These are phyloP conservation scores for Bettongia penicillata DNA, from an alignment of 2,113 vertebrate species.

Conservation along the genomic window DNA sequence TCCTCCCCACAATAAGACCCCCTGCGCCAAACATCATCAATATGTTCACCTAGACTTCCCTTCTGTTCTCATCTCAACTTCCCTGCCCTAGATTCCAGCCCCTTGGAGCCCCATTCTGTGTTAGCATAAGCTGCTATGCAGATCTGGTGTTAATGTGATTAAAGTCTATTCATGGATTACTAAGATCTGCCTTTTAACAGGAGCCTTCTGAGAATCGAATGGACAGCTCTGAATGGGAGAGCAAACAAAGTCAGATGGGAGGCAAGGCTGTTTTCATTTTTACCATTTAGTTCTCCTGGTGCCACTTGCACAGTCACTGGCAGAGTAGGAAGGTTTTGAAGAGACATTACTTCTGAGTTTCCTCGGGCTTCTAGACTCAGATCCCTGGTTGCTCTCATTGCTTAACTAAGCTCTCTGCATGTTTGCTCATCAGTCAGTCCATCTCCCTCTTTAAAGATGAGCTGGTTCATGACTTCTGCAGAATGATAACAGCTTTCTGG, in stretches of 20 bases:
- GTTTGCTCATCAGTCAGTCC: conserved; percentile 9
- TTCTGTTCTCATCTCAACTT: not conserved
- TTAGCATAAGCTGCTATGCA: not conserved
- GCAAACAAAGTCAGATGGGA: not conserved
- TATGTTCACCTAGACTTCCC: not conserved
- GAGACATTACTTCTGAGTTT: not conserved
- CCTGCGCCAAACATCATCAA: not conserved
- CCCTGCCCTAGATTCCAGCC: not conserved
- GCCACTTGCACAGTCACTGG: not conserved
- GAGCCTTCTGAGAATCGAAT: not conserved
- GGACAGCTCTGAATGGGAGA: not conserved
- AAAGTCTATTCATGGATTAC: not conserved
- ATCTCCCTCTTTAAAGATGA: conserved; percentile 53
- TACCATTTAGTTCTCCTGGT: not conserved
- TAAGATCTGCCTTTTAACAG: not conserved
- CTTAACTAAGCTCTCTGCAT: conserved; percentile 10
- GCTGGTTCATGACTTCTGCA: conserved; percentile 56
- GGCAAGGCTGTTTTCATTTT: not conserved
- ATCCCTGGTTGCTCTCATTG: not conserved
- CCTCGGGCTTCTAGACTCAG: not conserved
- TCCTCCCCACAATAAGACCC: not conserved
- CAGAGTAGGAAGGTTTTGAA: not conserved
- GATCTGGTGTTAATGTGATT: not conserved
- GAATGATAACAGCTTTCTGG: conserved; percentile 42
- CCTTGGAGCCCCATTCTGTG: not conserved